These are phyloP conservation scores for Gavialis gangeticus DNA, from an alignment of 2,113 vertebrate genomes.

Conservation along the genomic window DNA sequence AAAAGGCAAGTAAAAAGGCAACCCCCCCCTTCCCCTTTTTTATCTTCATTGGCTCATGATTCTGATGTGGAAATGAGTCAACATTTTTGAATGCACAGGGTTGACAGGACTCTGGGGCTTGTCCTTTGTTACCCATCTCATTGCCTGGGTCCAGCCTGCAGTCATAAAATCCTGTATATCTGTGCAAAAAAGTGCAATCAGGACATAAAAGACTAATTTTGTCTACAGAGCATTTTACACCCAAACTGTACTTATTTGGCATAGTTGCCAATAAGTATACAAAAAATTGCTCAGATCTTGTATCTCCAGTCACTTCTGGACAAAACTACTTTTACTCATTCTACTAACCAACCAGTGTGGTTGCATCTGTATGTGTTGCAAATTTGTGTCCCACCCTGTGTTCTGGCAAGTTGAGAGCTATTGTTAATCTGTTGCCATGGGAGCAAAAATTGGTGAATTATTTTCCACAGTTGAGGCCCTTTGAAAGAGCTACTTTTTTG, in stretches of 20 bases:
- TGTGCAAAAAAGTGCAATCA: too few relatives aligned
- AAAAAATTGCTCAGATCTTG: neutral
- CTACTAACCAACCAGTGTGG: rapidly evolving
- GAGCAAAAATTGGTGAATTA: rapidly evolving
- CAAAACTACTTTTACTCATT: neutral
- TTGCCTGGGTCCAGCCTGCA: too few relatives aligned
- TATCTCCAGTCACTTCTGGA: neutral
- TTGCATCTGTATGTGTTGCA: rapidly evolving
- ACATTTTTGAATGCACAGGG: too few relatives aligned
- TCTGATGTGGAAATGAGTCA: too few relatives aligned
- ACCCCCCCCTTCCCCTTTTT: too few relatives aligned
- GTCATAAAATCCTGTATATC: too few relatives aligned
- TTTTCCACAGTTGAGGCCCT: neutral
- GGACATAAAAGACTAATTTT: neutral
- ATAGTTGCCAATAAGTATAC: neutral
- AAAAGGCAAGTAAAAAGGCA: too few relatives aligned
- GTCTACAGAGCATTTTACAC: rapidly evolving
- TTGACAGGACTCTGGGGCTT: too few relatives aligned
- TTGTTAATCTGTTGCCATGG: neutral
- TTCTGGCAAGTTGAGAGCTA: rapidly evolving
- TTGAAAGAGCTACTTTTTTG: neutral
- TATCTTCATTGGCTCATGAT: too few relatives aligned
- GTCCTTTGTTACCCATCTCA: too few relatives aligned
- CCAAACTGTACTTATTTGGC: neutral
- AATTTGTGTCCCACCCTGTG: rapidly evolving